Evolutionary conservation across 2,113 vertebrate species (phyloP), one percentile per base, ranked within the genome.

Genomic region (Echinops telfairi): DNA sequence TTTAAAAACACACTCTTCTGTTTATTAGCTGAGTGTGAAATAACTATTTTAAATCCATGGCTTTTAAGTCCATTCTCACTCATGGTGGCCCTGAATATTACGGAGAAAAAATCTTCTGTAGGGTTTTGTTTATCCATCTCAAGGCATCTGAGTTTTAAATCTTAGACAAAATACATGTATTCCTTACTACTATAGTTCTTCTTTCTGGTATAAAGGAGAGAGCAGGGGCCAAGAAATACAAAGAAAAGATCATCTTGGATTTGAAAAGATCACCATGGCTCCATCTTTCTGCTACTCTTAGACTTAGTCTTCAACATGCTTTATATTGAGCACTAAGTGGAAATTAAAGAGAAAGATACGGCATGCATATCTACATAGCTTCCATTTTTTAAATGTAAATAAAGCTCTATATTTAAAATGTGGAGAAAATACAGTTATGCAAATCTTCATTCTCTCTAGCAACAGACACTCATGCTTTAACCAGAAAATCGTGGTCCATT

Each of bases 401-500:
- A 86, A 64, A 43, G 29, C 15, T 10, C 29, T 36, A 70, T 43
- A 90, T 89, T 78, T 6, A 89, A 62, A 33, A 68, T 81, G 40
- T 86, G 17, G 79, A 92, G 80, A 93, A 71, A 43, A 94, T 75
- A 62, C n/a, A 71, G 89, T 36, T 47, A 78, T 76, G 81, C 89
- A 94, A 91, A 95, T 82, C 83, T 82, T 86, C 62, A 40, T 90
- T 95, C 77, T 95, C 73, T 83, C 79, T 10, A 80, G 86, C 71
- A 96, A 92, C 89, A 95, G 85, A 31, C 36, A 90, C 22, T 86
- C 93, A 62, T 90, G 97, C 84, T 96, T 97, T 96, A 93, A 96
- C 88, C 89, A 90, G 94, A 95, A 97, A 96, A 96, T 0, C 81
- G 57, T 94, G 96, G 97, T 96, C 89, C 86, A 77, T 81, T 97